phyloP scores from a whole-genome alignment of 2,888 invertebrate genomes.

The Galeopsomyia nigrocyanea region DNA sequence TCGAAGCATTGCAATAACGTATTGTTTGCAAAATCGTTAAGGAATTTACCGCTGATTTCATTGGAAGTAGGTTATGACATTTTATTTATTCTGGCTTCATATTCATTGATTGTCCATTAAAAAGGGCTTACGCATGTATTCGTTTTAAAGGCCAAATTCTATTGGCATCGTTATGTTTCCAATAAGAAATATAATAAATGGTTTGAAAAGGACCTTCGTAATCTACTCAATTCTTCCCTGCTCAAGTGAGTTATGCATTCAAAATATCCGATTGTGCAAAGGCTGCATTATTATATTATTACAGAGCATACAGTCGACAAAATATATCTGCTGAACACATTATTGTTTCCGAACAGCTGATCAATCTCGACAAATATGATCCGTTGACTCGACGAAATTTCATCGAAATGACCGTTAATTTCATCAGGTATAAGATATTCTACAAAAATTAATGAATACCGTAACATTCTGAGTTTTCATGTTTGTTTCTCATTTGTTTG shows the following conservation, averaged over 20 bases:
- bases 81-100: background rate
- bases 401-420: background rate
- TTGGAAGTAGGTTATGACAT: conserved; percentile 20
- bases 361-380: conserved; percentile 9
- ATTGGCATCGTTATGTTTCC: conserved; percentile 23
- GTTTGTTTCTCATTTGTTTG: background rate
- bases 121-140: no score
- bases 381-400: background rate
- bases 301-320: background rate
- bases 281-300: background rate
- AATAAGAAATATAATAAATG: conserved; percentile 1
- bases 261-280: background rate
- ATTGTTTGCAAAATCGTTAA: conserved; percentile 13
- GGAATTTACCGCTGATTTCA: conserved; percentile 10
- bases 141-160: conserved; percentile 23
- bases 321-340: conserved; percentile 2
- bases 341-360: conserved; percentile 21
- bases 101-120: background rate
- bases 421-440: conserved; percentile 22
- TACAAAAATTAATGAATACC: background rate
- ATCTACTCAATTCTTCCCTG: background rate
- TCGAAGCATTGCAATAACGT: conserved; percentile 14
- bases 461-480: background rate
- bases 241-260: conserved; percentile 10
- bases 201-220: background rate